phyloP scores from a whole-genome alignment of 2,888 invertebrate genomes.

The Andrena minutula region DNA sequence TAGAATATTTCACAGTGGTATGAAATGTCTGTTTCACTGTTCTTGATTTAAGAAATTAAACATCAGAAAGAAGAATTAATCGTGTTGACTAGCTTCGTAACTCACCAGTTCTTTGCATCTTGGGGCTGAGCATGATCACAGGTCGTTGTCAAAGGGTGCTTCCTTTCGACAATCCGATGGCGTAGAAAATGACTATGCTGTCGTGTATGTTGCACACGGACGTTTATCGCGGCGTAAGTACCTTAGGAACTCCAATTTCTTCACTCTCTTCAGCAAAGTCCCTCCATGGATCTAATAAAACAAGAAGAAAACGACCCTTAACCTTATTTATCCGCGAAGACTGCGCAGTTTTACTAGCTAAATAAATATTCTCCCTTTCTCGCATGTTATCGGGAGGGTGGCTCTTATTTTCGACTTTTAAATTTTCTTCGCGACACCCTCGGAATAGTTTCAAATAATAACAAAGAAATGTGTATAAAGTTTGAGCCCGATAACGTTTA shows the following conservation, averaged over 20 bases:
- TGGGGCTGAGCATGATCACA: conserved; percentile 90
- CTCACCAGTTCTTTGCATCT: conserved; percentile 91
- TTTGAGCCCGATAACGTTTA: too few species aligned
- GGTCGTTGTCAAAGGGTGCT: conserved; percentile 21
- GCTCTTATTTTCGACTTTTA: too few species aligned
- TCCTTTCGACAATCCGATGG: conserved; percentile 45
- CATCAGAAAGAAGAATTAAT: too few species aligned
- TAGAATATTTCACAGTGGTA: too few species aligned
- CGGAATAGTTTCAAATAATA: too few species aligned
- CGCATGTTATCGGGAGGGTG: too few species aligned
- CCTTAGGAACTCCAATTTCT: conserved; percentile 44
- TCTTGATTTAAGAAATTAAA: too few species aligned
- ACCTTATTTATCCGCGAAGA: neutral
- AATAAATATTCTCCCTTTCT: neutral
- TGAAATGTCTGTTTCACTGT: too few species aligned
- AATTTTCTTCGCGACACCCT: too few species aligned
- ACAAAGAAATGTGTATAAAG: too few species aligned
- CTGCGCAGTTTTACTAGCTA: neutral
- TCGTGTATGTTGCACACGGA: conserved; percentile 26
- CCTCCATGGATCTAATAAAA: conserved; percentile 17
- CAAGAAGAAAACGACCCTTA: conserved; percentile 1
- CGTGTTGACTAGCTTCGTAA: neutral
- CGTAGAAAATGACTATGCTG: conserved; percentile 49
- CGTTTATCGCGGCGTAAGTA: conserved; percentile 28
- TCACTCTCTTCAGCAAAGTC: neutral